A percentile compares a stretch with the other conserved stretches of the same genome.
Evolutionary conservation across 2,888 invertebrate species (phyloP).

Genomic region (Dicyrtomina minuta): DNA sequence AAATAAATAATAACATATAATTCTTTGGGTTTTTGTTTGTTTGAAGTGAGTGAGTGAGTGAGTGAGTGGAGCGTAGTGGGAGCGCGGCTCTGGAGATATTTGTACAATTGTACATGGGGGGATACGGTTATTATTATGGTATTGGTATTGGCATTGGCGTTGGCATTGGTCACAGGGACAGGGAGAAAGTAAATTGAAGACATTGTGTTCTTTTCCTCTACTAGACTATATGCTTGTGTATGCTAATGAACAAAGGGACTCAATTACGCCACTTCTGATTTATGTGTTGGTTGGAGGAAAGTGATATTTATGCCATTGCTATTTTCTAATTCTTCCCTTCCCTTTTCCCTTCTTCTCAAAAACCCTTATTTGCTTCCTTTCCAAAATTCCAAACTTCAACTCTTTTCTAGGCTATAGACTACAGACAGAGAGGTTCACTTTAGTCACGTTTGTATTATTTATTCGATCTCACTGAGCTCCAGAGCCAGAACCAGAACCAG

Average conservation of each 20-base stretch:
- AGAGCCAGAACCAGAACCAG: too few species aligned
- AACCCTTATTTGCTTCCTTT: not conserved
- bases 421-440: not conserved
- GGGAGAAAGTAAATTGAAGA: not conserved
- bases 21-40: too few species aligned
- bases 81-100: too few species aligned
- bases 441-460: slow-evolving; percentile 8
- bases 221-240: slow-evolving; percentile 17
- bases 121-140: too few species aligned
- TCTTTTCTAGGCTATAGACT: not conserved
- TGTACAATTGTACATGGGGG: too few species aligned
- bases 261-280: slow-evolving; percentile 35
- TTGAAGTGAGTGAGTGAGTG: too few species aligned
- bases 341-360: not conserved
- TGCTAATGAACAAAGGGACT: slow-evolving; percentile 34
- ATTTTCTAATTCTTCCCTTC: not conserved
- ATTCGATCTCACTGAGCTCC: slow-evolving; percentile 1
- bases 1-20: too few species aligned
- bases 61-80: too few species aligned
- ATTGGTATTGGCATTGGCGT: too few species aligned
- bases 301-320: slow-evolving; percentile 17
- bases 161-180: too few species aligned
- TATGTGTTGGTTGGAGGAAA: slow-evolving; percentile 23
- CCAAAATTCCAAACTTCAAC: too few species aligned
- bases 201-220: slow-evolving; percentile 18